Conservation (phyloP, 1,140 invertebrate species). For the Leptopilina boulardi region DNA sequence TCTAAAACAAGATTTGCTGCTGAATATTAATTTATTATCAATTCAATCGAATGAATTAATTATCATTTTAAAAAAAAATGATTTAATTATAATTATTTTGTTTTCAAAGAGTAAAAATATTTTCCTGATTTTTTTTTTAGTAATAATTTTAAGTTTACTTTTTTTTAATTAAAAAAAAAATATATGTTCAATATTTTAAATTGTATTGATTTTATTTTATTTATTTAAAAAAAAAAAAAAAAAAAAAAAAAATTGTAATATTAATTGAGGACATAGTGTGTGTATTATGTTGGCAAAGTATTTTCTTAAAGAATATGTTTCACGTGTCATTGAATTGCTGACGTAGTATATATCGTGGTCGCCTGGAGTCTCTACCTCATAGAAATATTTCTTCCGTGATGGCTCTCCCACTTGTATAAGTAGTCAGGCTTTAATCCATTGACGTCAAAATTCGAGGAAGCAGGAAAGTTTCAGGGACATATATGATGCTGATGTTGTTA, state of each 20-base stretch:
- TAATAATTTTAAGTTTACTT: too few relatives aligned
- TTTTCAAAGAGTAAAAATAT: too few relatives aligned
- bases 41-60: too few relatives aligned
- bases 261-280: neutral
- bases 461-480: conserved; percentile 32
- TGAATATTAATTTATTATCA: too few relatives aligned
- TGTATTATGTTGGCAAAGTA: neutral
- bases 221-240: too few relatives aligned
- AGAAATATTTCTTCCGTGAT: conserved; percentile 30
- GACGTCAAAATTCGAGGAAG: conserved; percentile 30
- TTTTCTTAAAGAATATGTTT: conserved; percentile 12
- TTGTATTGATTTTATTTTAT: too few relatives aligned
- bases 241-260: neutral
- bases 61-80: too few relatives aligned
- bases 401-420: neutral
- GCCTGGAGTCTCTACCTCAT: conserved; percentile 18
- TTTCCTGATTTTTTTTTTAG: too few relatives aligned
- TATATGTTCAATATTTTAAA: too few relatives aligned
- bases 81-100: too few relatives aligned
- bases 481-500: conserved; percentile 23
- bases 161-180: too few relatives aligned
- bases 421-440: conserved; percentile 23
- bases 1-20: too few relatives aligned
- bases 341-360: neutral
- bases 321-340: conserved; percentile 23